These are phyloP conservation scores for Liposcelis brunnea DNA, from an alignment of 2,888 invertebrate genomes.

Conservation along the genomic window DNA sequence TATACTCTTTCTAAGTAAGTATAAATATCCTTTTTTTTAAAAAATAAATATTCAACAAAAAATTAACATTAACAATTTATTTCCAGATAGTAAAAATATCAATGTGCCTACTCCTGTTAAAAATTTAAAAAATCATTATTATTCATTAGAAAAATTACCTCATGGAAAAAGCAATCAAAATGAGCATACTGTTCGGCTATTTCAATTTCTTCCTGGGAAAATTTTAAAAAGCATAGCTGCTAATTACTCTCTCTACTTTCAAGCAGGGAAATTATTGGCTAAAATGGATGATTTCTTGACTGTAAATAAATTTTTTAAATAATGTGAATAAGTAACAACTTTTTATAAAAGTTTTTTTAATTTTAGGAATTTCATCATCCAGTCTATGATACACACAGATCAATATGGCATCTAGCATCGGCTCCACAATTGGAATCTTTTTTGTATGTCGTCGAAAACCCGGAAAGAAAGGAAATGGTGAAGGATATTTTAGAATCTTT, in stretches of 20 bases:
- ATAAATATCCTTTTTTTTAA: no score
- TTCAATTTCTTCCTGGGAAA: slow-evolving; percentile 59
- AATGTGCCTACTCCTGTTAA: slow-evolving; percentile 52
- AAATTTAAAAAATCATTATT: slow-evolving; percentile 45
- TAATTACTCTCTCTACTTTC: slow-evolving; percentile 43
- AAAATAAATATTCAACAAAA: no score
- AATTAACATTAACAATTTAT: no score
- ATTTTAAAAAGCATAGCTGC: slow-evolving; percentile 43
- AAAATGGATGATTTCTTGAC: slow-evolving; percentile 47
- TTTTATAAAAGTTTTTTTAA: slow-evolving; percentile 8
- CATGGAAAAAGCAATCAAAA: slow-evolving; percentile 3
- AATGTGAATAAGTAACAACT: no score
- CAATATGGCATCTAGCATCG: slow-evolving; percentile 60
- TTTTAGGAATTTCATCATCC: slow-evolving; percentile 52
- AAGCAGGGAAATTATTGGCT: slow-evolving; percentile 56
- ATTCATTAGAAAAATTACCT: slow-evolving; percentile 30
- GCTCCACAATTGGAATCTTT: slow-evolving; percentile 53
- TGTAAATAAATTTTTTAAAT: no score
- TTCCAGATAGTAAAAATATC: slow-evolving; percentile 39
- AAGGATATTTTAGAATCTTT: slow-evolving; percentile 44
- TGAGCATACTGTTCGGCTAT: slow-evolving; percentile 50
- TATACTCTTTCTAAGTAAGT: slow-evolving; percentile 51
- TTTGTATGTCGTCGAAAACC: slow-evolving; percentile 47
- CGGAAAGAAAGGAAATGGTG: slow-evolving; percentile 37
- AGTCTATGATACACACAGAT: slow-evolving; percentile 43